These are phyloP conservation scores for Epinotia bilunana DNA, from an alignment of 2,888 invertebrate genomes.

Conservation along the genomic window DNA sequence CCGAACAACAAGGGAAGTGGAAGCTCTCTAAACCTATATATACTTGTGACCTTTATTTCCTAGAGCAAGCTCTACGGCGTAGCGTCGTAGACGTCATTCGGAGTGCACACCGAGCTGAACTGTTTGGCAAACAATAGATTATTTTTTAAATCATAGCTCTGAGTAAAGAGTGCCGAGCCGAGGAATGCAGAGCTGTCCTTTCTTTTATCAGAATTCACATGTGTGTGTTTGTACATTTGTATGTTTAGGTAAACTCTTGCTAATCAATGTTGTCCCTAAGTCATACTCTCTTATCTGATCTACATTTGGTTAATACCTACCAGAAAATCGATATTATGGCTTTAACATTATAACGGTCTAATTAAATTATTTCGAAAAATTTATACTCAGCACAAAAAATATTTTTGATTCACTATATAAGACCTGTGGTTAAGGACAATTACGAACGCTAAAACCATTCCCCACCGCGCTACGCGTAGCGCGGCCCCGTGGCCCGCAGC, in stretches of 20 bases:
- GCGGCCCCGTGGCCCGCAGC: too few relatives aligned
- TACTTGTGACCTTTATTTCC: neutral
- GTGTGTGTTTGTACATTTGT: neutral
- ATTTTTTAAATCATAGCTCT: slow-evolving; percentile 56
- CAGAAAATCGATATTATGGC: too few relatives aligned
- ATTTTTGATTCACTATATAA: too few relatives aligned
- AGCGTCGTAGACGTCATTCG: slow-evolving; percentile 48
- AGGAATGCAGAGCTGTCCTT: slow-evolving; percentile 48
- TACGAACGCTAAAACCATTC: too few relatives aligned
- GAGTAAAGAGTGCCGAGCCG: slow-evolving; percentile 45
- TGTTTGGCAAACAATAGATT: slow-evolving; percentile 54
- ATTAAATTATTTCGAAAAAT: too few relatives aligned
- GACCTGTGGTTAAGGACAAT: too few relatives aligned
- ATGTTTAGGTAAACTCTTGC: neutral
- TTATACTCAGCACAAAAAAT: too few relatives aligned
- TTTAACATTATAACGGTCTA: too few relatives aligned
- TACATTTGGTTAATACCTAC: too few relatives aligned
- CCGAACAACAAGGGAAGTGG: neutral
- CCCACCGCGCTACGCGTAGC: too few relatives aligned
- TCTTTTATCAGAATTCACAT: neutral
- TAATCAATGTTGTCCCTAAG: neutral
- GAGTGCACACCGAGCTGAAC: slow-evolving; percentile 47
- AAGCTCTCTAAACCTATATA: neutral
- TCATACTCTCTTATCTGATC: too few relatives aligned
- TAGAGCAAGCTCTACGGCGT: neutral